Evolutionary conservation across 1,140 invertebrate genomes (phyloP).

Genomic region (Calephelis virginiensis): DNA sequence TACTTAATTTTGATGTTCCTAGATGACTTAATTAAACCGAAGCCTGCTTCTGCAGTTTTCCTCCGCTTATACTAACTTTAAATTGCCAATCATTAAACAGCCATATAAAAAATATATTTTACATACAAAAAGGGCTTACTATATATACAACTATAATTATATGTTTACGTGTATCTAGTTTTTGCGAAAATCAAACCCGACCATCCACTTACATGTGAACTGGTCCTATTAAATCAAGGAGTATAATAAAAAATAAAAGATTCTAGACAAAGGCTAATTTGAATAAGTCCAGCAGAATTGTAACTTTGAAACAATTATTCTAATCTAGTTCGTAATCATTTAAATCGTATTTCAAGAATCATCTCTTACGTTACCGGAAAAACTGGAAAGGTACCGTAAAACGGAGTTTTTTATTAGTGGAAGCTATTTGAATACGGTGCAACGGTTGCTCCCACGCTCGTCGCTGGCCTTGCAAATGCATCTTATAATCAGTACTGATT

Average conservation of each 20-base stretch:
- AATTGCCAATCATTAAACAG: no score
- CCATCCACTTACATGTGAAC: background rate
- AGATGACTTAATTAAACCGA: no score
- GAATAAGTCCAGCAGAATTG: conserved; percentile 44
- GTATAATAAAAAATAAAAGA: conserved; percentile 28
- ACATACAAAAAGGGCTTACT: no score
- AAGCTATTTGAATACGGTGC: conserved; percentile 62
- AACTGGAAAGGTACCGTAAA: conserved; percentile 63
- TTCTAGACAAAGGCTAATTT: conserved; percentile 56
- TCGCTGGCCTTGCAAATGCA: conserved; percentile 39
- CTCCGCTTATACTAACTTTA: no score
- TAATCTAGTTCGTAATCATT: conserved; percentile 56
- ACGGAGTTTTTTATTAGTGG: conserved; percentile 42
- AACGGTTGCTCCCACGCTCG: conserved; percentile 58
- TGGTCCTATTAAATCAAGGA: conserved; percentile 16
- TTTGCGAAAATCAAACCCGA: background rate
- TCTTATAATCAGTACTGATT: conserved; percentile 29
- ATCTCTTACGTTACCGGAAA: conserved; percentile 59
- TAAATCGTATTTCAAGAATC: conserved; percentile 36
- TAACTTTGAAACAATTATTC: conserved; percentile 41
- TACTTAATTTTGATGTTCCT: no score
- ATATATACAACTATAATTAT: no score
- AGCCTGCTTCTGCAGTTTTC: no score
- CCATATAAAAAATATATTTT: no score
- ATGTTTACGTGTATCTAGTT: background rate